A percentile compares a stretch with the other conserved stretches of the same genome.
Conservation (phyloP, 2,888 invertebrate species). For the Lepidochrysops patricia region DNA sequence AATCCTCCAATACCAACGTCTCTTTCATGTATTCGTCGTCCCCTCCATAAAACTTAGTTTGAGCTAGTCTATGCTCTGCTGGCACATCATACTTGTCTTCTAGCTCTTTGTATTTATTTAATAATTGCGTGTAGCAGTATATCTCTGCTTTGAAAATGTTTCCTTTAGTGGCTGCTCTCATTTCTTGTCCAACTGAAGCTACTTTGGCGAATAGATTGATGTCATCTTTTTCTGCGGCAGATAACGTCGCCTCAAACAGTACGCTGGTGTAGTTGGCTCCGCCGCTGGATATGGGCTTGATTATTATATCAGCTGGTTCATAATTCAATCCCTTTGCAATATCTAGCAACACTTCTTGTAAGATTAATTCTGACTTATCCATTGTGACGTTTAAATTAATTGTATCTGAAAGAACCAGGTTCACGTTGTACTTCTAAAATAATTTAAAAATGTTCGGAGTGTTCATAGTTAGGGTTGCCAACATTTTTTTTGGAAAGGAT, state of each 20-base stretch:
- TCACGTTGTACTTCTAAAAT: no score
- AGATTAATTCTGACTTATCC: not conserved
- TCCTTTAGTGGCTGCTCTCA: constrained; percentile 19
- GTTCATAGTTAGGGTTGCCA: no score
- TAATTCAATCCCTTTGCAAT: constrained; percentile 25
- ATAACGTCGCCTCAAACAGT: constrained; percentile 28
- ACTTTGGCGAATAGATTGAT: constrained; percentile 21
- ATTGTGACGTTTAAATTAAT: not conserved
- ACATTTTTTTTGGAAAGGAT: no score
- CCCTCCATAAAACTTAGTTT: constrained; percentile 28
- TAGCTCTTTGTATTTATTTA: constrained; percentile 25
- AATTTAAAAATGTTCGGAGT: no score
- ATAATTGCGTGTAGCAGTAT: constrained; percentile 27
- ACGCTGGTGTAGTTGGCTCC: constrained; percentile 39
- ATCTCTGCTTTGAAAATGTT: constrained; percentile 27
- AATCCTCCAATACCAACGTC: constrained; percentile 32
- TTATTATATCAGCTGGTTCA: constrained; percentile 23
- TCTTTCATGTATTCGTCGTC: constrained; percentile 24
- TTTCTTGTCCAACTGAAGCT: constrained; percentile 19
- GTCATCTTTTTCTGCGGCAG: constrained; percentile 22
- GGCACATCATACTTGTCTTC: constrained; percentile 28
- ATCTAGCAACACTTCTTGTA: not conserved
- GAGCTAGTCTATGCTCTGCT: constrained; percentile 27
- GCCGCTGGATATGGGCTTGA: constrained; percentile 29
- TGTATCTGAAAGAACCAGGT: not conserved